phyloP scores from a whole-genome alignment of 2,888 invertebrate genomes.

The Cryptosula pallasiana region DNA sequence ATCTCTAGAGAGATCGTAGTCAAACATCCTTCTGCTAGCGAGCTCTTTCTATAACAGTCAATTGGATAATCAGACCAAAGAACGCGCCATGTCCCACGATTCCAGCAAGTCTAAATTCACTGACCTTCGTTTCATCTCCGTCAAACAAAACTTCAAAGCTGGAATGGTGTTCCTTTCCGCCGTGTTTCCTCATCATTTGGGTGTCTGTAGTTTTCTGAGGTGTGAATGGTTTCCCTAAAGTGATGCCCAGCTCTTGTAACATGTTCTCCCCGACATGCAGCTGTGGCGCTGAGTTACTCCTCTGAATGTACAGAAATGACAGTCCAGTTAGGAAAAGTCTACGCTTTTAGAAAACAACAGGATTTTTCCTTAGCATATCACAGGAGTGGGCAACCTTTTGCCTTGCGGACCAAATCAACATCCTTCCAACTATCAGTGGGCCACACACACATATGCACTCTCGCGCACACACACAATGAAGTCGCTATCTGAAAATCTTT shows the following conservation, averaged over 20 bases:
- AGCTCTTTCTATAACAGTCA: too few relatives aligned
- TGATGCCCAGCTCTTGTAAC: constrained; percentile 39
- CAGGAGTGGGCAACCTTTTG: too few relatives aligned
- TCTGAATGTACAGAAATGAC: too few relatives aligned
- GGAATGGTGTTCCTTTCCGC: neutral
- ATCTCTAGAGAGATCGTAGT: neutral
- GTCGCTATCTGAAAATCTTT: too few relatives aligned
- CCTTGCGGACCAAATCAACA: too few relatives aligned
- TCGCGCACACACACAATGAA: too few relatives aligned
- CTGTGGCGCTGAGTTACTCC: constrained; percentile 37
- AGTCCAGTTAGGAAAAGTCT: too few relatives aligned
- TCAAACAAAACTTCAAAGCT: constrained; percentile 20
- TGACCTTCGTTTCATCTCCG: constrained; percentile 1
- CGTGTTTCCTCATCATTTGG: neutral
- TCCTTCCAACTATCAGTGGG: too few relatives aligned
- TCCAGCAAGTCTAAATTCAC: too few relatives aligned
- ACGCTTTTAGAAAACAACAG: too few relatives aligned
- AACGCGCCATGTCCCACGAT: neutral
- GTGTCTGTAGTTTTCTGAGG: neutral
- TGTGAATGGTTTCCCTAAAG: neutral
- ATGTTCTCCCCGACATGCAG: constrained; percentile 36
- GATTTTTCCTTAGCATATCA: too few relatives aligned
- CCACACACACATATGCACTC: too few relatives aligned
- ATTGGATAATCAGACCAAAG: neutral
- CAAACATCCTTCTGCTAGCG: neutral